These are phyloP conservation scores for Lacanobia wlatinum DNA, from an alignment of 2,888 invertebrate genomes.

Conservation along the genomic window DNA sequence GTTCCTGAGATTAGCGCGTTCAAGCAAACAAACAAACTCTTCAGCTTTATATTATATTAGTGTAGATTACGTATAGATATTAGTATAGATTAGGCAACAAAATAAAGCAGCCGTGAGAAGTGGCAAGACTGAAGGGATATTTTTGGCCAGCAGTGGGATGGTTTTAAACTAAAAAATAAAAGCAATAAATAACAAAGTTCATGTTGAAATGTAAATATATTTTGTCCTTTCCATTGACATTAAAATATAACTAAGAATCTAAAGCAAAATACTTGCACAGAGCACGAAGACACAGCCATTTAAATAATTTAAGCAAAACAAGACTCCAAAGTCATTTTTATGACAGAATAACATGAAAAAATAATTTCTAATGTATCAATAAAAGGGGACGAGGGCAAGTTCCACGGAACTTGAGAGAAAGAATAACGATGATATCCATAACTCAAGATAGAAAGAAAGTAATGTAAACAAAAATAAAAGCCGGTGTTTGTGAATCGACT, in stretches of 20 bases:
- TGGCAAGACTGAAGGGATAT: not conserved
- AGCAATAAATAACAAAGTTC: not conserved
- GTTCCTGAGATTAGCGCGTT: too few species aligned
- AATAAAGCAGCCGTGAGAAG: not conserved
- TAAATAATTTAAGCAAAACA: conserved; percentile 68
- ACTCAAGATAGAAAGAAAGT: conserved; percentile 77
- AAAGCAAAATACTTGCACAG: conserved; percentile 43
- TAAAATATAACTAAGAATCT: conserved; percentile 9
- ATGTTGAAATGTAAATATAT: too few species aligned
- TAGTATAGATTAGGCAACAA: too few species aligned
- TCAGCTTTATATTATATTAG: too few species aligned
- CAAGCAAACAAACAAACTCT: too few species aligned
- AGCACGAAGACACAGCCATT: conserved; percentile 48
- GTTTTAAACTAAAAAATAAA: not conserved
- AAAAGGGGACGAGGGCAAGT: conserved; percentile 73
- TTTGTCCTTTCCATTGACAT: not conserved
- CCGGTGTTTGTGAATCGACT: conserved; percentile 80
- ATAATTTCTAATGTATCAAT: conserved; percentile 77
- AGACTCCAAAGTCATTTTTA: conserved; percentile 65
- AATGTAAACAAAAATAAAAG: conserved; percentile 86
- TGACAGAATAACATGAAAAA: conserved; percentile 67
- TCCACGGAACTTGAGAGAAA: conserved; percentile 73
- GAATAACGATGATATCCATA: conserved; percentile 84
- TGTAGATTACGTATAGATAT: too few species aligned
- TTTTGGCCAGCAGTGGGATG: too few species aligned